These are phyloP conservation scores for Rambutsinella grinnellia DNA, from an alignment of 2,888 invertebrate genomes.

Conservation along the genomic window DNA sequence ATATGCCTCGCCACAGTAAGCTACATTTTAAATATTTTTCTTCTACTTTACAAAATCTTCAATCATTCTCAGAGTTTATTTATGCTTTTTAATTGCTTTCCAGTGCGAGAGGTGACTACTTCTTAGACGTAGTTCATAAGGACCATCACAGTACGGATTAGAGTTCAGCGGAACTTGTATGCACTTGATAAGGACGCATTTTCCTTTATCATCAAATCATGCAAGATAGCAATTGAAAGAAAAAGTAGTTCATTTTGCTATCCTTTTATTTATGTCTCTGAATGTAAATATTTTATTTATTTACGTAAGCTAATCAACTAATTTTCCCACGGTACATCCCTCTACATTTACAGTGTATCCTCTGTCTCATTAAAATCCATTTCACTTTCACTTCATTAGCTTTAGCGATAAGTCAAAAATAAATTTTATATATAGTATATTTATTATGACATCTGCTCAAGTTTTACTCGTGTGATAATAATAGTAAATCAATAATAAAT, in stretches of 20 bases:
- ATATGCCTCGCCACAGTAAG: slow-evolving; percentile 46
- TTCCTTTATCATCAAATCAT: no score
- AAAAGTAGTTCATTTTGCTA: not conserved
- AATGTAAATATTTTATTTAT: not conserved
- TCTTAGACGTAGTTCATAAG: slow-evolving; percentile 53
- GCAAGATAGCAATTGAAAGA: not conserved
- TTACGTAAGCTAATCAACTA: not conserved
- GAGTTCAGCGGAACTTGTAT: no score
- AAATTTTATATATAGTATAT: no score
- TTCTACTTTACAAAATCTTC: no score
- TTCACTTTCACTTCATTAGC: not conserved
- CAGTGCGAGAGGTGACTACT: slow-evolving; percentile 60
- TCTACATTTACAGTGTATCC: not conserved
- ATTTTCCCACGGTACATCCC: not conserved
- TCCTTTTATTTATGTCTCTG: not conserved
- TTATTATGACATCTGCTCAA: no score
- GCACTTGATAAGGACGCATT: not conserved
- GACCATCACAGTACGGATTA: slow-evolving; percentile 22
- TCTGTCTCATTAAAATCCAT: not conserved
- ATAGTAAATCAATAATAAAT: no score
- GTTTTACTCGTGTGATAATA: no score
- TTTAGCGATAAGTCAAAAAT: not conserved
- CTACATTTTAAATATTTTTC: not conserved
- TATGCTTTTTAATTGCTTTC: slow-evolving; percentile 15
- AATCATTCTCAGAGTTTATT: not conserved